Conservation (phyloP, 1,140 invertebrate genomes). For the Meteorus sp. region DNA sequence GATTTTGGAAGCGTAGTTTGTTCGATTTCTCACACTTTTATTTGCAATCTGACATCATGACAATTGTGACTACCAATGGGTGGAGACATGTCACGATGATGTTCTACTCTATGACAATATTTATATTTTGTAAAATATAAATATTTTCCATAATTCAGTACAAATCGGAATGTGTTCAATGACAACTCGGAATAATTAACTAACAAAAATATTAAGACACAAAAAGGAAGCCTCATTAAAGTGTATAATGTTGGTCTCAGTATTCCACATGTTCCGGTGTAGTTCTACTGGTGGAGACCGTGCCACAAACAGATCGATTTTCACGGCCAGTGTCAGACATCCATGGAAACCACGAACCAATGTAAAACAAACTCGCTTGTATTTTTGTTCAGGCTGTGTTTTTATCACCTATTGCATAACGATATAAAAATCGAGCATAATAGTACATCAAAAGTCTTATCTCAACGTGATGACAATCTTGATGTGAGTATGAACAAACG, state of each 20-base stretch:
- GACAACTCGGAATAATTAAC: no score
- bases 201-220: background rate
- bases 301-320: conserved; percentile 49
- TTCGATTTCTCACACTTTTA: no score
- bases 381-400: conserved; percentile 19
- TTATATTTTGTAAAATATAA: no score
- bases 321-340: conserved; percentile 33
- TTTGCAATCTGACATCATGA: no score
- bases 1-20: no score
- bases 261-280: conserved; percentile 17
- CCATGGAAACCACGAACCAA: conserved; percentile 57
- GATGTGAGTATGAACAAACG: no score
- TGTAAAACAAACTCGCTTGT: conserved; percentile 38
- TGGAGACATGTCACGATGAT: no score
- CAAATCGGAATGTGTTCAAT: no score
- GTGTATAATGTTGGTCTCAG: background rate
- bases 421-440: background rate
- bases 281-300: conserved; percentile 31
- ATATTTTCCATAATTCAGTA: no score
- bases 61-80: no score
- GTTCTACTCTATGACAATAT: no score
- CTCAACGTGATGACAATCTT: background rate
- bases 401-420: conserved; percentile 11
- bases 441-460: no score
- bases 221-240: conserved; percentile 12